Evolutionary conservation across 1,140 invertebrate genomes (phyloP), one percentile per base, ranked within the genome.

Genomic region (Macrobrachium rosenbergii): DNA sequence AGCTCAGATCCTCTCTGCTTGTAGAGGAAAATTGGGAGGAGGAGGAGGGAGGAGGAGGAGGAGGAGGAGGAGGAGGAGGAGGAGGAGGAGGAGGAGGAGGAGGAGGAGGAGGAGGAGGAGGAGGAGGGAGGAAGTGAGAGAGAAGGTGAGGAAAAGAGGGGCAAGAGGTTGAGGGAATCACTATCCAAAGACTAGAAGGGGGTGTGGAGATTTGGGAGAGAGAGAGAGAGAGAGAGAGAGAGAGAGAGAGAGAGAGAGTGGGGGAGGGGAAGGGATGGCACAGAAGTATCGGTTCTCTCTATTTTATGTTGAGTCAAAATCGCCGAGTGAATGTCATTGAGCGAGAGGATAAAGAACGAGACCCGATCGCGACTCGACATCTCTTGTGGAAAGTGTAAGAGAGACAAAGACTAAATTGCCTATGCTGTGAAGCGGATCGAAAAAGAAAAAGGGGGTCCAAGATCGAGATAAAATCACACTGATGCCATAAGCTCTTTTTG

Each of bases 21-120:
- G 63, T 19, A 21, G 63, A 64, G 63, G 63, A 64, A 64, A 21
- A 64, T 64, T 16, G 43, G 69, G 69, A 73, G 69, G 76, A 43
- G 75, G 37, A 58, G 16, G 69, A 21, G 6, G 73, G 6, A 2
- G 19, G 28, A 43, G 28, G 6, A n/a, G 43, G 43, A 43, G 73
- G 43, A 3, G 6, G 75, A 2, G 52, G 52, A 11, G 52, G 75
- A 0, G 37, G 43, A n/a, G 19, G 37, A 12, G 37, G 11, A 43
- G 19, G 75, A 77, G 75, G 11, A n/a, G 63, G 78, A 58, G 59
- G 21, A 8, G 2, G 21, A 2, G 2, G 12, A n/a, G 1, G 17
- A 14, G 2, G 45, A 21, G 73, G 43, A 3, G 6, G 75, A 2
- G 52, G 52, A 11, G 52, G 75, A 0, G 37, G 43, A n/a, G 19